Evolutionary conservation across 2,888 invertebrate species (phyloP).

Genomic region (Stenichneumon culpator): DNA sequence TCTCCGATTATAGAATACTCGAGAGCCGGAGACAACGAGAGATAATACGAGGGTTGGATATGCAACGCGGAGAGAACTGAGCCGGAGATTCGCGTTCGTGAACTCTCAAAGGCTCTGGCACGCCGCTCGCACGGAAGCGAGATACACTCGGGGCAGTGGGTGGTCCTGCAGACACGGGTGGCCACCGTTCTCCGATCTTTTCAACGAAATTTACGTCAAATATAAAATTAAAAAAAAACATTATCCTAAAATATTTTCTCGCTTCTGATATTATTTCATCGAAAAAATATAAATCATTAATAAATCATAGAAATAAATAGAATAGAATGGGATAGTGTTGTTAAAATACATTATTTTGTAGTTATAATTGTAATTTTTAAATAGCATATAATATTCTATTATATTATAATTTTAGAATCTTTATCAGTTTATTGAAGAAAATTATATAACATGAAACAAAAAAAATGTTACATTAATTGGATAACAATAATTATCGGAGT

Average conservation of each 20-base stretch:
- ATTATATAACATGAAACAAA: neutral
- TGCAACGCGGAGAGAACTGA: neutral
- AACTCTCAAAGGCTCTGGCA: neutral
- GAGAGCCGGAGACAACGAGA: constrained; percentile 50
- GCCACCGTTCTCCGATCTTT: neutral
- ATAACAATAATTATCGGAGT: too few relatives aligned
- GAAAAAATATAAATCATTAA: neutral
- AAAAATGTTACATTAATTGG: too few relatives aligned
- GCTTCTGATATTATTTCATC: neutral
- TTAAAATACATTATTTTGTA: too few relatives aligned
- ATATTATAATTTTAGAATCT: too few relatives aligned
- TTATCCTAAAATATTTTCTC: too few relatives aligned
- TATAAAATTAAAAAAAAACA: too few relatives aligned
- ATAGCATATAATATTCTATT: too few relatives aligned
- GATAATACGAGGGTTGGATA: constrained; percentile 21
- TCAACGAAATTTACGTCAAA: neutral
- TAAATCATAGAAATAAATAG: neutral
- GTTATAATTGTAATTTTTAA: neutral
- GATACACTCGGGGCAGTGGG: neutral
- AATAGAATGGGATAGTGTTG: too few relatives aligned
- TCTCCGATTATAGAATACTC: constrained; percentile 64
- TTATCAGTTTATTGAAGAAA: neutral
- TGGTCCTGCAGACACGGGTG: neutral
- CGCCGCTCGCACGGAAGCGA: neutral
- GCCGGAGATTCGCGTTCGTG: neutral